These are phyloP conservation scores for Trichonephila clavata DNA, from an alignment of 1,140 invertebrate species.

Conservation along the genomic window DNA sequence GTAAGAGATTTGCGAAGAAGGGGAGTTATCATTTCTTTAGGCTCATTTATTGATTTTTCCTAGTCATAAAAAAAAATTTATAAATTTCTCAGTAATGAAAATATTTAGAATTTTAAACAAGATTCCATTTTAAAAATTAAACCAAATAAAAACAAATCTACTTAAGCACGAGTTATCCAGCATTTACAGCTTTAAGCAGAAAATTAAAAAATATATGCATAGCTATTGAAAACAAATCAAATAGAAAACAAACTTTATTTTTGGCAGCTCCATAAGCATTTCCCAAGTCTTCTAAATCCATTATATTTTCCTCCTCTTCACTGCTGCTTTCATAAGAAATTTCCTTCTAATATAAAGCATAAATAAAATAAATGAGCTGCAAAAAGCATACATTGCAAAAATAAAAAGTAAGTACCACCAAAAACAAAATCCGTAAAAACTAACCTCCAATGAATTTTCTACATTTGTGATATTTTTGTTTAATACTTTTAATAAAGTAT, in stretches of 20 bases:
- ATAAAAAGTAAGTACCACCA: too few species aligned
- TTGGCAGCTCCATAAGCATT: slow-evolving; percentile 79
- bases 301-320: slow-evolving; percentile 79
- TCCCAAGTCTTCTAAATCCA: slow-evolving; percentile 85
- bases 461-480: not conserved
- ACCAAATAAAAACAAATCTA: too few species aligned
- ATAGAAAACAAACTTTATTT: slow-evolving; percentile 32
- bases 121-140: too few species aligned
- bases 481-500: not conserved
- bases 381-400: too few species aligned
- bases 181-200: too few species aligned
- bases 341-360: slow-evolving; percentile 31
- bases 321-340: slow-evolving; percentile 77
- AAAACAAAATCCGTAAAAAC: not conserved
- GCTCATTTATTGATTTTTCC: slow-evolving; percentile 68
- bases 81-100: too few species aligned
- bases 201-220: too few species aligned
- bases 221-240: not conserved
- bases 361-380: not conserved
- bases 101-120: too few species aligned
- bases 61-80: not conserved
- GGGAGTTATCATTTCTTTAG: slow-evolving; percentile 85
- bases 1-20: slow-evolving; percentile 83
- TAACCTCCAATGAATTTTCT: not conserved
- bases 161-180: too few species aligned